Base-by-base conservation (phyloP, 2,888 invertebrate species). In the Ophion slaviceki region DNA sequence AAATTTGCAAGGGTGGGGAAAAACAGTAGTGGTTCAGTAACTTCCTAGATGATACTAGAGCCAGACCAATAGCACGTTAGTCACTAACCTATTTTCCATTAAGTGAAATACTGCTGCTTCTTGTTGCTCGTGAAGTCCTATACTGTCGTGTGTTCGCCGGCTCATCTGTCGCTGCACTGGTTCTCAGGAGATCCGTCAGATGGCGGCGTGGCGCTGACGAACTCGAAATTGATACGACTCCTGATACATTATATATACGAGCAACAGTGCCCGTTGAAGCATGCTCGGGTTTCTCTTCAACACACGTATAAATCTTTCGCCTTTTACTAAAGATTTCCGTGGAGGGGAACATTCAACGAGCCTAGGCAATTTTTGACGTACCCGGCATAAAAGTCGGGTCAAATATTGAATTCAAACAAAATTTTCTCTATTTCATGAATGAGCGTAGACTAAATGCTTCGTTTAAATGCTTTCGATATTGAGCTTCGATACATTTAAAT, bases 251-350 rank as follows among this genome's bases (percentile, higher is more conserved):
- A 53, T 53, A 53, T 11, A 17, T 53, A 53, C 53, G 17, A 17
- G 4, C 53, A 17, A 17, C 14, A 17, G 14, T 1, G 53, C 1
- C 1, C 5, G 17, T 17, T 3, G 0, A 17, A 17, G 3, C 53
- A 17, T 53, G 17, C 53, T 53, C 53, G 11, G 92, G 92, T 92
- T 92, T 94, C 93, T 93, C 93, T 94, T 93, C 53, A 53, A 53
- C 3, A 53, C 53, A 53, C 53, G 94, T 84, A 93, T 93, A 94
- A 94, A 94, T 94, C 94, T 94, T 94, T 94, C 94, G 94, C 94
- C 94, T 94, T 94, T 94, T 94, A 94, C 94, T 94, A 94, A 94
- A 94, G 94, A 94, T 94, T 93, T 93, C 93, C 92, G 93, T 93
- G 93, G 91, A 91, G 92, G 91, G 91, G 92, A 92, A 90, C 92